Conservation (phyloP, 2,797 vertebrate genomes). For the Phoxinus dragarum region DNA sequence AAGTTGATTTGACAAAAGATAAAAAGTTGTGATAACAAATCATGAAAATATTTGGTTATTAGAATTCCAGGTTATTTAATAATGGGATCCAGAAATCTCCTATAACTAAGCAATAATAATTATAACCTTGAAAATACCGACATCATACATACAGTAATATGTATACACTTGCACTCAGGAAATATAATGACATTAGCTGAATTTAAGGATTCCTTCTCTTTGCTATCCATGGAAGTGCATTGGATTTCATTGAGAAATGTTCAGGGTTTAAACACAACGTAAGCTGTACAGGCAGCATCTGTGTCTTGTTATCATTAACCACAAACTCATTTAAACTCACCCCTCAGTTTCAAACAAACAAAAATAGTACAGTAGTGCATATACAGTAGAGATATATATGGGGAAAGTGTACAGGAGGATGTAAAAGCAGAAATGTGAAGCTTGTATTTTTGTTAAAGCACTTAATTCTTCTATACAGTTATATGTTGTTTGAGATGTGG, state of each 20-base stretch:
- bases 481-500: neutral
- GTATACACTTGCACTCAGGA: neutral
- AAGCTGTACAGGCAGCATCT: neutral
- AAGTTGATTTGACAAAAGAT: too few species aligned
- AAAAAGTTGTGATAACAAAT: too few species aligned
- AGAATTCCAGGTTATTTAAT: neutral
- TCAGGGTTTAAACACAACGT: neutral
- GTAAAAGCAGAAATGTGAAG: neutral
- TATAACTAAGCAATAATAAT: constrained; percentile 45
- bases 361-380: neutral
- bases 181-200: neutral
- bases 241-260: neutral
- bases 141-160: neutral
- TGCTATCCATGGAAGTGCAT: neutral
- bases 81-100: neutral
- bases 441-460: neutral
- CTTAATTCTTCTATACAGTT: neutral
- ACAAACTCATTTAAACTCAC: neutral
- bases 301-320: neutral
- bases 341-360: neutral
- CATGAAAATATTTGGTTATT: too few species aligned
- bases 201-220: neutral
- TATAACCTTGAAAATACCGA: constrained; percentile 10
- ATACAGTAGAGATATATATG: neutral
- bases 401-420: neutral